A percentile compares a stretch with the other conserved stretches of the same genome.
Evolutionary conservation across 2,113 vertebrate species (phyloP).

Genomic region (Hyperoodon ampullatus): DNA sequence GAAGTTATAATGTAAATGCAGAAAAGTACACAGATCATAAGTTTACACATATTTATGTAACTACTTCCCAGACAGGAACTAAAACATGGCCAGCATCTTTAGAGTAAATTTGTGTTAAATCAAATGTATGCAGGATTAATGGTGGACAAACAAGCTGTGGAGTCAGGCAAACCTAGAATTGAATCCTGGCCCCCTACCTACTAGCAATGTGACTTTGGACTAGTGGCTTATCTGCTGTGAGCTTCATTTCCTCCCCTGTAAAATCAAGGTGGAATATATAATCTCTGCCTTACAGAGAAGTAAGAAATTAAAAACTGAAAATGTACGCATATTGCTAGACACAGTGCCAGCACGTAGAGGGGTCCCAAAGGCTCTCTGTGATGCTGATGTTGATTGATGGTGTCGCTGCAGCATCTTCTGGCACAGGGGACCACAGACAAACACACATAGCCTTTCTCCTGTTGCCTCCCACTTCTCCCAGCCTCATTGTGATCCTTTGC

Average conservation of each 20-base stretch:
- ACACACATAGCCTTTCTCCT: not conserved
- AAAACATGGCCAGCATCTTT: not conserved
- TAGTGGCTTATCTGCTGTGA: constrained; percentile 3
- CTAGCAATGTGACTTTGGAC: not conserved
- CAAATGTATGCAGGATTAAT: not conserved
- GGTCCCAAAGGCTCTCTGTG: not conserved
- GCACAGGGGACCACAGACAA: not conserved
- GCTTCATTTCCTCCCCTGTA: constrained; percentile 29
- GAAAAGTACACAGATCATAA: not conserved
- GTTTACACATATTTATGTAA: constrained; percentile 17
- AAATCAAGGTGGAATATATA: constrained; percentile 40
- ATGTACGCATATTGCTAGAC: constrained; percentile 53
- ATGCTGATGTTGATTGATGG: not conserved
- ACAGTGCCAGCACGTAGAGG: not conserved
- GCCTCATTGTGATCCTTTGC: not conserved
- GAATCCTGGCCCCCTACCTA: not conserved
- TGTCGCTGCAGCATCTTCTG: not conserved
- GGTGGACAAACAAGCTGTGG: not conserved
- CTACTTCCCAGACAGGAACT: not conserved
- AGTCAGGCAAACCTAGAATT: not conserved
- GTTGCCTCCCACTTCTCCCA: not conserved
- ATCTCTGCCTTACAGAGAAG: constrained; percentile 23
- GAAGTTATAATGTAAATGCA: constrained; percentile 9
- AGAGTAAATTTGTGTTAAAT: constrained; percentile 19
- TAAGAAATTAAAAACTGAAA: constrained; percentile 35